Conservation (phyloP, 2,888 invertebrate genomes). For the Aphidius colemani region DNA sequence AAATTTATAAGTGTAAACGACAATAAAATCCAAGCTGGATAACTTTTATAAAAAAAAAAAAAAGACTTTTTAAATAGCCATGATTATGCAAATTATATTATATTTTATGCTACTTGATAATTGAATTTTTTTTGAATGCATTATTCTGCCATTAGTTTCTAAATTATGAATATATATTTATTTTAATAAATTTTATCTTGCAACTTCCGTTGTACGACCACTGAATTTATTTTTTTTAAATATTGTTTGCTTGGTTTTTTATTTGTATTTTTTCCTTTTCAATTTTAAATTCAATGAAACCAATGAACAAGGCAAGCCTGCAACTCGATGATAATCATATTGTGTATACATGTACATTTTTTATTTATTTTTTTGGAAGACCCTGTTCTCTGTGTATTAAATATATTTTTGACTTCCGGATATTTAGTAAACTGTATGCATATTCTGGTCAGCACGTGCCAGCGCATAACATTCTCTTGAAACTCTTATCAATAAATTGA, state of each 20-base stretch:
- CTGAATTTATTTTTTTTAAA: no score
- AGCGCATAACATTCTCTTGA: conserved; percentile 43
- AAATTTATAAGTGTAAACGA: no score
- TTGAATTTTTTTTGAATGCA: no score
- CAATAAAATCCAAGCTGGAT: no score
- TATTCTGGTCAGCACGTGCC: conserved; percentile 45
- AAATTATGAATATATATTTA: no score
- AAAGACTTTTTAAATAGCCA: no score
- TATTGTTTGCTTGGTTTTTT: neutral
- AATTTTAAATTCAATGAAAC: conserved; percentile 13
- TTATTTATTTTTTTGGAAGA: conserved; percentile 7
- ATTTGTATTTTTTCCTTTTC: neutral
- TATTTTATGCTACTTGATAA: no score
- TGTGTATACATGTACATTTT: neutral
- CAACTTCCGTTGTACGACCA: no score
- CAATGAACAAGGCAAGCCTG: conserved; percentile 8
- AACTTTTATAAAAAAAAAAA: no score
- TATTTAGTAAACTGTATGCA: conserved; percentile 48
- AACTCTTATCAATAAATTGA: conserved; percentile 17
- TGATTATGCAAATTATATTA: no score
- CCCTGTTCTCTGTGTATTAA: conserved; percentile 20
- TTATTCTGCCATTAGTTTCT: no score
- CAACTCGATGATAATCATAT: conserved; percentile 20
- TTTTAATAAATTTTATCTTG: no score
- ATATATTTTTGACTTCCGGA: conserved; percentile 42